Percentiles rank a stretch among this genome's conserved stretches.
phyloP scores from a whole-genome alignment of 2,888 invertebrate genomes.

The Lepidonotus clava region DNA sequence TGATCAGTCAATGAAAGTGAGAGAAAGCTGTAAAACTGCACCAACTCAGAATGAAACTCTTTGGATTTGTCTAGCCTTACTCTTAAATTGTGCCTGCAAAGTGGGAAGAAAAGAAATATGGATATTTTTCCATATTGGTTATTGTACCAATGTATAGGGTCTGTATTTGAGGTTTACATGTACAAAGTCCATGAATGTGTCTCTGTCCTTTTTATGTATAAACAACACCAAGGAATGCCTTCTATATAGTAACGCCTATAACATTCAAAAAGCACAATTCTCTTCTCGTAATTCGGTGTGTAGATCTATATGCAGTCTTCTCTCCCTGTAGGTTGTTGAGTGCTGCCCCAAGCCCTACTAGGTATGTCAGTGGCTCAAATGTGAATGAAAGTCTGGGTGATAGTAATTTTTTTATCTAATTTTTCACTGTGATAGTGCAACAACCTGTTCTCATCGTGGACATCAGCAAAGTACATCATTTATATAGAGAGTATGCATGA shows the following conservation, averaged over 20 bases:
- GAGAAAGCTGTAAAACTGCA: background rate
- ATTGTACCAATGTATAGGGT: slow-evolving; percentile 13
- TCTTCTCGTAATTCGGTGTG: background rate
- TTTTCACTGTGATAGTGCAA: slow-evolving; percentile 46
- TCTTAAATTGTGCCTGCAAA: slow-evolving; percentile 25
- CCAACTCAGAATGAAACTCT: background rate
- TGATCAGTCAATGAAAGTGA: background rate
- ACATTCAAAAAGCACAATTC: slow-evolving; percentile 16
- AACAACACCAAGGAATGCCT: slow-evolving; percentile 42
- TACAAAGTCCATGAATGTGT: slow-evolving; percentile 28
- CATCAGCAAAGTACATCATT: slow-evolving; percentile 23
- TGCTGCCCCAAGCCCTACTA: background rate
- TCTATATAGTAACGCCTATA: slow-evolving; percentile 20
- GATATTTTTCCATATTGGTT: slow-evolving; percentile 15
- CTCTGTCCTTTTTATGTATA: background rate
- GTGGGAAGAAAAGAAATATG: background rate
- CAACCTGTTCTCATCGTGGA: background rate
- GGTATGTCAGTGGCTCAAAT: background rate
- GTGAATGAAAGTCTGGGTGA: background rate
- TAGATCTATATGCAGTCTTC: background rate
- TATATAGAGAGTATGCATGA: background rate
- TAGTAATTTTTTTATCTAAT: slow-evolving; percentile 28
- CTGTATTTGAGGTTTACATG: background rate
- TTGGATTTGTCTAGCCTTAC: slow-evolving; percentile 38
- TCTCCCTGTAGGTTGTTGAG: background rate